These are phyloP conservation scores for Oreocharis arfaki DNA, from an alignment of 2,113 vertebrate species.

Conservation along the genomic window DNA sequence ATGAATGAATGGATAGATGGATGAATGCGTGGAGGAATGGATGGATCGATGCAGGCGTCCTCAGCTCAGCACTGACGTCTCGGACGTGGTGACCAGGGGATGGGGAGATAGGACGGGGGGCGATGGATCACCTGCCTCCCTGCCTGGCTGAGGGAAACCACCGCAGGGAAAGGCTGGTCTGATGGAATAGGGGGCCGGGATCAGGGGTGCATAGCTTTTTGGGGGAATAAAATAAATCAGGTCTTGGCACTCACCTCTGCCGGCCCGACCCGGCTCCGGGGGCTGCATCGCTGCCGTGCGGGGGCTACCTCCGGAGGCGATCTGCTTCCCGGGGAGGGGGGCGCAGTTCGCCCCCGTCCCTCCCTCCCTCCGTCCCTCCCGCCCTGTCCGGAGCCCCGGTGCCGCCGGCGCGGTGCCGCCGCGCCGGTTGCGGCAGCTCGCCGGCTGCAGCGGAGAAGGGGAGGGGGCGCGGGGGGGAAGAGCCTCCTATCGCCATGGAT, in stretches of 20 bases:
- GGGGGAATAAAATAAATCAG: neutral
- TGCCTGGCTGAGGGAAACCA: neutral
- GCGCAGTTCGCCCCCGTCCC: neutral
- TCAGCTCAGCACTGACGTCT: neutral
- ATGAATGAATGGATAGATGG: neutral
- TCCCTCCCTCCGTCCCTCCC: neutral
- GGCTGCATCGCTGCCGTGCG: neutral
- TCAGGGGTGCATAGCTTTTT: fast-evolving
- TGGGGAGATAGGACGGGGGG: fast-evolving
- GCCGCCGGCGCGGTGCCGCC: neutral
- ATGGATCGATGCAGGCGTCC: neutral
- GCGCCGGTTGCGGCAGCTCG: neutral
- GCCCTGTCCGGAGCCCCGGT: neutral
- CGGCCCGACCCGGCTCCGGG: neutral
- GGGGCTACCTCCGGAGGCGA: too few relatives aligned
- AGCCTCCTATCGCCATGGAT: conserved; percentile 38
- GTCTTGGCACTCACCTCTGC: neutral
- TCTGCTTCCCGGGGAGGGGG: neutral
- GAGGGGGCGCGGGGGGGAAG: neutral
- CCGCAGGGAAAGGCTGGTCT: neutral
- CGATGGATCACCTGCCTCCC: neutral
- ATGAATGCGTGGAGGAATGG: neutral
- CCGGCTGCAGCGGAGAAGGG: neutral
- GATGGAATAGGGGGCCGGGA: neutral
- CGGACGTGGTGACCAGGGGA: neutral